These are phyloP conservation scores for Leptosomus discolor DNA, from an alignment of 2,113 vertebrate genomes.

Conservation along the genomic window DNA sequence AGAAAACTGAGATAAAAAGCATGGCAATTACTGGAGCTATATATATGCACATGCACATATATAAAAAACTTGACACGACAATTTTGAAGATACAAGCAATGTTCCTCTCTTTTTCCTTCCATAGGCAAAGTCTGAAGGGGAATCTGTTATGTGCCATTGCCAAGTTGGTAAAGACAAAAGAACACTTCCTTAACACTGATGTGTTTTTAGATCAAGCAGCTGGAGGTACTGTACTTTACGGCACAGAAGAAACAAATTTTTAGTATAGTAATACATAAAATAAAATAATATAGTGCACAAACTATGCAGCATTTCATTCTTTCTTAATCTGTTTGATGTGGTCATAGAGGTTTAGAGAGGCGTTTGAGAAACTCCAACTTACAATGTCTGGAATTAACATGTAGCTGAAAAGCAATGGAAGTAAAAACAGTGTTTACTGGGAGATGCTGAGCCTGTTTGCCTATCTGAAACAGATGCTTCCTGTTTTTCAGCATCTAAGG, in stretches of 20 bases:
- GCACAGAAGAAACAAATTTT: not conserved
- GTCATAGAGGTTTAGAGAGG: not conserved
- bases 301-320: not conserved
- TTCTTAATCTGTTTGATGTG: not conserved
- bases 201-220: not conserved
- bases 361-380: not conserved
- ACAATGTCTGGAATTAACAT: not conserved
- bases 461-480: not conserved
- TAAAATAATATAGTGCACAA: not conserved
- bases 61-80: not conserved
- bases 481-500: not conserved
- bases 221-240: not conserved
- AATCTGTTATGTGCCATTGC: not conserved
- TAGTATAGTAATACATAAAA: not conserved
- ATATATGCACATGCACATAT: not conserved
- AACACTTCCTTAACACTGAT: not conserved
- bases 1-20: not conserved
- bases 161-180: not conserved
- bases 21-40: not conserved
- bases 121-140: not conserved
- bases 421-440: not conserved
- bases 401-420: not conserved
- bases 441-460: not conserved
- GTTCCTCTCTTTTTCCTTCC: constrained; percentile 5
- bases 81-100: constrained; percentile 38